phyloP scores from a whole-genome alignment of 2,113 vertebrate genomes.

The Camelus dromedarius region DNA sequence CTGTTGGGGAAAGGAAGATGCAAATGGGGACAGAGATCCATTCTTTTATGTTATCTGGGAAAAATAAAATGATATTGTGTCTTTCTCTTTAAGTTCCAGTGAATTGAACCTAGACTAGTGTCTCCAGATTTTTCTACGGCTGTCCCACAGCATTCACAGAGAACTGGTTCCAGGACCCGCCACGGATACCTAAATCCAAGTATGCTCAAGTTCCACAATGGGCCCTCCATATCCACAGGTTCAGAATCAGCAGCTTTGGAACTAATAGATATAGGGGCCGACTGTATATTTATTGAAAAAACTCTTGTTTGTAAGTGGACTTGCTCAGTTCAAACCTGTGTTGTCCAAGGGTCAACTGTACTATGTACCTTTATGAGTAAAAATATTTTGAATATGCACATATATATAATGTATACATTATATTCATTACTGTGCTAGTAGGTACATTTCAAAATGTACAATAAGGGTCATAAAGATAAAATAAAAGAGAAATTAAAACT shows the following conservation, averaged over 20 bases:
- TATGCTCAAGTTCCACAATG: not conserved
- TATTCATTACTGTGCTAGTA: not conserved
- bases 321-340: not conserved
- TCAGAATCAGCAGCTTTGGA: not conserved
- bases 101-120: not conserved
- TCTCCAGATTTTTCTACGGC: not conserved
- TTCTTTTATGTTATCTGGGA: conserved; percentile 25
- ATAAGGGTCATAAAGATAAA: not conserved
- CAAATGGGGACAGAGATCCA: not conserved
- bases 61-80: not conserved
- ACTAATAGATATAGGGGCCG: no score
- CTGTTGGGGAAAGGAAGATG: not conserved
- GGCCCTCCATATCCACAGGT: not conserved
- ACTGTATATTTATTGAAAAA: not conserved
- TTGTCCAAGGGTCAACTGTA: not conserved
- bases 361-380: not conserved
- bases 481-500: not conserved
- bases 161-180: not conserved
- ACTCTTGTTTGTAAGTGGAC: not conserved
- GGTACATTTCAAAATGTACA: not conserved
- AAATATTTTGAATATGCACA: not conserved
- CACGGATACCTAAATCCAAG: not conserved
- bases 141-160: not conserved
- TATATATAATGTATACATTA: not conserved
- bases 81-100: not conserved